phyloP scores from a whole-genome alignment of 2,888 invertebrate genomes.

The Phoronis australis region DNA sequence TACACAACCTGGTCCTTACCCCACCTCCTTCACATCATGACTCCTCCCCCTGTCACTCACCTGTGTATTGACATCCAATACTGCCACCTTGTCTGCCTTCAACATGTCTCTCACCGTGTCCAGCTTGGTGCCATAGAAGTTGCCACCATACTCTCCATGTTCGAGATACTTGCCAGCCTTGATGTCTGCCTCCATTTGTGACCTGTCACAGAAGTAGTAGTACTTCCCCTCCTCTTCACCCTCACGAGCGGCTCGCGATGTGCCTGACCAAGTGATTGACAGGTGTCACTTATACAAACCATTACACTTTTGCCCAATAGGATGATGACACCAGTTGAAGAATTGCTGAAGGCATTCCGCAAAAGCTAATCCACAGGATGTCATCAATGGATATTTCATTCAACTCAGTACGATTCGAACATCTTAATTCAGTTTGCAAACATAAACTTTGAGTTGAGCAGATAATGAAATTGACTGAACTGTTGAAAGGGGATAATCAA shows the following conservation, averaged over 20 bases:
- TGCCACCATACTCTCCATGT: conserved; percentile 95
- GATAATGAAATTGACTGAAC: too few species aligned
- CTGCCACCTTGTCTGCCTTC: conserved; percentile 93
- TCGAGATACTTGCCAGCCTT: conserved; percentile 89
- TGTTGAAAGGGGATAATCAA: too few species aligned
- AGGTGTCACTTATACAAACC: too few species aligned
- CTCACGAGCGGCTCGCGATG: conserved; percentile 86
- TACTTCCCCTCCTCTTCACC: conserved; percentile 94
- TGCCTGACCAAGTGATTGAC: conserved; percentile 66
- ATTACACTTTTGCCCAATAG: too few species aligned
- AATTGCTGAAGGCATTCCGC: too few species aligned
- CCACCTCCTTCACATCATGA: not conserved
- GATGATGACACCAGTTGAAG: too few species aligned
- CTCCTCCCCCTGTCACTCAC: too few species aligned
- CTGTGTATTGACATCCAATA: conserved; percentile 87
- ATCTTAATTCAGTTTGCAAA: too few species aligned
- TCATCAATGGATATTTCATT: too few species aligned
- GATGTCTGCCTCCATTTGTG: conserved; percentile 93
- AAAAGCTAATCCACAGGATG: too few species aligned
- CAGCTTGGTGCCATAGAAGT: conserved; percentile 91
- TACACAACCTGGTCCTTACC: not conserved
- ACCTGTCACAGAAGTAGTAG: conserved; percentile 93
- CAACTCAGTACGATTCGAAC: too few species aligned
- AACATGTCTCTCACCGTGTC: conserved; percentile 93
- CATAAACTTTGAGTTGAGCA: too few species aligned